Evolutionary conservation across 2,888 invertebrate species (phyloP), one percentile per base, ranked within the genome.

Genomic region (Stenchaetothrips biformis): DNA sequence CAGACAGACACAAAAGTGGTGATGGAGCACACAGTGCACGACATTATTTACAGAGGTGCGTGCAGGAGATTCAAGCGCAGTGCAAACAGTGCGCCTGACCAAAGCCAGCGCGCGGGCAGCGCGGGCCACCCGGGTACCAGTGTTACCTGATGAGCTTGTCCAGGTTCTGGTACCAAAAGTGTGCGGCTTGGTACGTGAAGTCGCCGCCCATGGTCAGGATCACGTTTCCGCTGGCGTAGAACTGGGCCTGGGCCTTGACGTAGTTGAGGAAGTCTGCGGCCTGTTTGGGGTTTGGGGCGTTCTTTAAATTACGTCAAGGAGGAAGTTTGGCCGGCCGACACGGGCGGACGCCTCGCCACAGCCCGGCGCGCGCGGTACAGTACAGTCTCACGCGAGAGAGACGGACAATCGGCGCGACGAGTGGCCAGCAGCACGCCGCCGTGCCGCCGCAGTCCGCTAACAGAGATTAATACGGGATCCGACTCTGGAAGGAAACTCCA

Each of bases 201-300:
- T 97, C 97, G 48, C 93, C 93, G 0, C 97, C 97, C 96, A 97
- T 97, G 0, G 96, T 95, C 81, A 97, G 86, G 80, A 95, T 90
- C 0, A 95, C 88, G 85, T 97, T 93, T 84, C 93, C 91, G 1
- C 93, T 92, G 53, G 89, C 87, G 86, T 92, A 94, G 79, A 86
- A 85, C 18, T 85, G 84, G 0, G 91, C 88, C 89, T 94, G 91
- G 0, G 84, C 85, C 53, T 85, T 85, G n/a, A 89, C 89, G 84
- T 89, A 92, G 11, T 87, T 85, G 82, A 92, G 84, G 85, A 93
- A 92, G 0, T 84, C 82, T 79, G 84, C 84, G 48, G 87, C 85
- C 87, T 88, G 83, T 62, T 79, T 74, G 82, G 80, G n/a, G 83
- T 62, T 79, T 74, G 37, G 37, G 37, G 37, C 37, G 37, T 37